These are phyloP conservation scores for Macrotis lagotis DNA, from an alignment of 2,113 vertebrate species.

Conservation along the genomic window DNA sequence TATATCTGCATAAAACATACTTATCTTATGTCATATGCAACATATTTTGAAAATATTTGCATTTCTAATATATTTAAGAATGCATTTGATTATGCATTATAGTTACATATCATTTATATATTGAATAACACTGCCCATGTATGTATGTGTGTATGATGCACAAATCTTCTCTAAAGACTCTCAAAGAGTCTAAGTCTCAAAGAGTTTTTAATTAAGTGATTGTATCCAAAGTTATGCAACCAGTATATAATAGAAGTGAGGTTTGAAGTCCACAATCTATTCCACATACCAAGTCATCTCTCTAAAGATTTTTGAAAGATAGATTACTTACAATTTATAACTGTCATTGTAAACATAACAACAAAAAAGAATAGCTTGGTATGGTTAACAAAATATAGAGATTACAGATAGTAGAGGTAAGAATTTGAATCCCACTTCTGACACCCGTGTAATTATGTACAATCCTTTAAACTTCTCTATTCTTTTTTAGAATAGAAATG, in stretches of 20 bases:
- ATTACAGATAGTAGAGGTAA: neutral
- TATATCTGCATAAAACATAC: neutral
- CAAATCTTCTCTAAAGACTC: neutral
- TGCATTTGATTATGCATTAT: neutral
- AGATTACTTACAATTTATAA: neutral
- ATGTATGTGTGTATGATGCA: neutral
- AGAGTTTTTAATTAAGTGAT: too few relatives aligned
- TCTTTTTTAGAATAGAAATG: neutral
- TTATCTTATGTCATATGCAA: neutral
- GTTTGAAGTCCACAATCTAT: too few relatives aligned
- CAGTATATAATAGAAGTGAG: too few relatives aligned
- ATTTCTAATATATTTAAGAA: neutral
- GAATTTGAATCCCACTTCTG: neutral
- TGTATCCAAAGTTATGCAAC: too few relatives aligned
- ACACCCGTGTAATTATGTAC: neutral
- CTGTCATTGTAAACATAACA: neutral
- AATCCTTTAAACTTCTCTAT: neutral
- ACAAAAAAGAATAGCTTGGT: neutral
- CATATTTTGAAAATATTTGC: neutral
- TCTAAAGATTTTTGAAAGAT: neutral
- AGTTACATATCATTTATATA: neutral
- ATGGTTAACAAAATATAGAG: neutral
- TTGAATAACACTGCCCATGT: neutral
- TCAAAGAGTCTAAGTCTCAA: too few relatives aligned
- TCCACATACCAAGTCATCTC: neutral